phyloP scores from a whole-genome alignment of 1,140 invertebrate genomes.

The Lineus longissimus region DNA sequence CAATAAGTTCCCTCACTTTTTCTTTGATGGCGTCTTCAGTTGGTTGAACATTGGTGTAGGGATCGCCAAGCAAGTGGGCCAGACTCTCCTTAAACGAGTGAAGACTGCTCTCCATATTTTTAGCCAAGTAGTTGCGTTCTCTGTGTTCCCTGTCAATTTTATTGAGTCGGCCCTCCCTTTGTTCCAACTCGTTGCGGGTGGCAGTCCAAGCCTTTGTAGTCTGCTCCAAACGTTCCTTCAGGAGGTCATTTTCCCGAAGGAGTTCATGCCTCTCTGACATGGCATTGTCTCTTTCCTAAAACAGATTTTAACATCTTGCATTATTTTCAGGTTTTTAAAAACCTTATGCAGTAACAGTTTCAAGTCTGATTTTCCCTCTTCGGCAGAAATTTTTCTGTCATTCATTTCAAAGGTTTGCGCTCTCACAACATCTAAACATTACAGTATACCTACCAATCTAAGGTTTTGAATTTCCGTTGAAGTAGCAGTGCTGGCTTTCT shows the following conservation, averaged over 20 bases:
- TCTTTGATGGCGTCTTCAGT: conserved; percentile 47
- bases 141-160: conserved; percentile 32
- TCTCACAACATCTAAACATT: too few species aligned
- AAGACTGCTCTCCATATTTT: conserved; percentile 29
- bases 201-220: conserved; percentile 43
- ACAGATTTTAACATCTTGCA: too few species aligned
- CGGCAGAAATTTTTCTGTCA: too few species aligned
- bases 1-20: conserved; percentile 26
- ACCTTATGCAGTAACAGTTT: too few species aligned
- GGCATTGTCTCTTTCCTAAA: conserved; percentile 49
- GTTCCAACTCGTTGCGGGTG: conserved; percentile 42
- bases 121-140: conserved; percentile 27
- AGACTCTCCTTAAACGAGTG: conserved; percentile 43
- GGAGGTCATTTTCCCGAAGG: conserved; percentile 40
- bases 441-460: conserved; percentile 33
- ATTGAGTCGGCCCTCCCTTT: conserved; percentile 30
- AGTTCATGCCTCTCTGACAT: conserved; percentile 30
- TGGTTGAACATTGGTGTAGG: conserved; percentile 25
- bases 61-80: conserved; percentile 37
- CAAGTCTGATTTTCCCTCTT: too few species aligned
- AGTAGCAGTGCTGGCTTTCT: conserved; percentile 42
- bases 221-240: conserved; percentile 45
- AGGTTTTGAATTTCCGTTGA: conserved; percentile 42
- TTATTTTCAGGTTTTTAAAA: too few species aligned
- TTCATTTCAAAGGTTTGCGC: too few species aligned